Percentiles rank a stretch among this genome's conserved stretches.
phyloP scores from a whole-genome alignment of 2,888 invertebrate genomes.

The Holacanthella duospinosa region DNA sequence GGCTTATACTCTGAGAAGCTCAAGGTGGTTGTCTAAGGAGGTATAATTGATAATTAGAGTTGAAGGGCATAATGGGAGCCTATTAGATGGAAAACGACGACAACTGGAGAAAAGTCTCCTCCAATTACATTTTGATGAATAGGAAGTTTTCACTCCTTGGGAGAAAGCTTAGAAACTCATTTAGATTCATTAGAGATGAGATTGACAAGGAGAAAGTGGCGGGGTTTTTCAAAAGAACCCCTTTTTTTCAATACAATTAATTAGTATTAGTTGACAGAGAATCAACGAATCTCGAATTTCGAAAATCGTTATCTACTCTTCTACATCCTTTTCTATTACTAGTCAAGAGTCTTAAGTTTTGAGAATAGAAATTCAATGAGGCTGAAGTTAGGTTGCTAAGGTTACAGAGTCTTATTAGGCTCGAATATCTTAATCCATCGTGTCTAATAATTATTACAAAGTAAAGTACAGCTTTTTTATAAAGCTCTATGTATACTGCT shows the following conservation, averaged over 20 bases:
- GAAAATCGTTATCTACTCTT: background rate
- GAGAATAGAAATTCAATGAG: too few relatives aligned
- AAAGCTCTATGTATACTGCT: too few relatives aligned
- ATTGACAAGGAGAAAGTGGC: background rate
- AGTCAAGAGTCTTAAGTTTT: too few relatives aligned
- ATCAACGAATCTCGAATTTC: background rate
- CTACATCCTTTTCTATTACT: too few relatives aligned
- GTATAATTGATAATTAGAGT: slow-evolving; percentile 1
- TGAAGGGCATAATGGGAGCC: background rate
- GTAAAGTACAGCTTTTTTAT: too few relatives aligned
- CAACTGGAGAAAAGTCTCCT: too few relatives aligned
- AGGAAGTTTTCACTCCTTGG: background rate
- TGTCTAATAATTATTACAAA: too few relatives aligned
- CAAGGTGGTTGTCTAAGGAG: background rate
- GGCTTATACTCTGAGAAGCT: background rate
- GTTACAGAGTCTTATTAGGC: too few relatives aligned
- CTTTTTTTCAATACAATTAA: slow-evolving; percentile 2
- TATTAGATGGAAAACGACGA: background rate
- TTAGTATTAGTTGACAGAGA: background rate
- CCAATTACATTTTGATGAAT: slow-evolving; percentile 1
- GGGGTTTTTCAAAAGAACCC: background rate
- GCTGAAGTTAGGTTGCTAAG: too few relatives aligned
- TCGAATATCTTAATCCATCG: too few relatives aligned
- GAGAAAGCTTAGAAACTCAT: background rate
- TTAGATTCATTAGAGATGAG: slow-evolving; percentile 1